Evolutionary conservation across 1,140 invertebrate species (phyloP), one percentile per base, ranked within the genome.

Genomic region (Adoxophyes honmai): DNA sequence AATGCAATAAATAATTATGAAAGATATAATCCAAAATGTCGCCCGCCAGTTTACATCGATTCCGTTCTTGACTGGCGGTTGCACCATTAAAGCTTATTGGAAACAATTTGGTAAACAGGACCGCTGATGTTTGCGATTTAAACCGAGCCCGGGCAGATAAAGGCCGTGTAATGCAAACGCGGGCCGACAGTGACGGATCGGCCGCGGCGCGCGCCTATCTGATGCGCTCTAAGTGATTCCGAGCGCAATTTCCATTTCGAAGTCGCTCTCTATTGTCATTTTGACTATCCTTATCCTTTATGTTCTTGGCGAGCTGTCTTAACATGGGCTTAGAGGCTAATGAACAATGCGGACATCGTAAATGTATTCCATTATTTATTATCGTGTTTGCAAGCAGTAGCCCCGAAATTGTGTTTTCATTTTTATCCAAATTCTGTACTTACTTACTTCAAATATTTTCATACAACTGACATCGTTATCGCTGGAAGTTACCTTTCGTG

Each of bases 81-180:
- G 69, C 70, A 76, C 69, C 74, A 81, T 83, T 83, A 73, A 80
- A 75, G 75, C 75, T 80, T 83, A 86, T 85, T 82, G 81, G 79
- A 86, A 88, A 86, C 81, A 84, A 86, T 88, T 86, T 86, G 81
- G 85, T 78, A 78, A 85, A 86, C 85, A 86, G 74, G 66, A 67
- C 73, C 70, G 75, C 73, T 77, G 81, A 86, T 85, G 80, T 82
- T 78, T 73, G 76, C 81, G 80, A 86, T 86, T 84, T 74, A 78
- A 83, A 75, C 64, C 69, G 73, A 73, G 72, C 82, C 66, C 60
- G 68, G 60, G 73, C 78, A 75, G 85, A 88, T 86, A 86, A 88
- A 88, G 66, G 81, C 76, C 68, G 76, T 77, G 80, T 82, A 86
- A 88, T 85, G 83, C 83, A 85, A 86, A 86, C 81, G 60, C 73